Evolutionary conservation across 2,797 vertebrate genomes (phyloP).

Genomic region (Trichosurus vulpecula): DNA sequence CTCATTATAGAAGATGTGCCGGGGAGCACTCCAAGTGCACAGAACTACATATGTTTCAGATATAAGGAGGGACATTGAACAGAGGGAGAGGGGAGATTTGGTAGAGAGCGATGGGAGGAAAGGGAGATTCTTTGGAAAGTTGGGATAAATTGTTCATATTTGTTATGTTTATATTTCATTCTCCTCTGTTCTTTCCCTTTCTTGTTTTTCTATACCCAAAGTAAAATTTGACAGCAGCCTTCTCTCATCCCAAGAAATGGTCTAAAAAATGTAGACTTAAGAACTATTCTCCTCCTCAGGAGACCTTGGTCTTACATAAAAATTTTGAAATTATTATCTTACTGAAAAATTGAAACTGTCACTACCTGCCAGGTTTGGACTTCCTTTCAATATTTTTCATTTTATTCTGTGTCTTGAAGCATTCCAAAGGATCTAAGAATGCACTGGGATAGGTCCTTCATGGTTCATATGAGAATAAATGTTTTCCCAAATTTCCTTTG

Average conservation of each 20-base stretch:
- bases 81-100: neutral
- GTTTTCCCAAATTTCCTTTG: conserved; percentile 6
- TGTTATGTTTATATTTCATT: neutral
- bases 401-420: neutral
- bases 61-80: neutral
- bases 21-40: neutral
- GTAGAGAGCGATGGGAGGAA: neutral
- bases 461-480: neutral
- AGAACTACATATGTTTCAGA: neutral
- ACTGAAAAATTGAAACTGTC: neutral
- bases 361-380: neutral
- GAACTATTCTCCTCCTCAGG: neutral
- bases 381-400: neutral
- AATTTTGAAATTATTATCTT: neutral
- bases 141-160: neutral
- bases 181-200: neutral
- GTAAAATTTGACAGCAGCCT: neutral
- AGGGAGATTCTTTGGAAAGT: neutral
- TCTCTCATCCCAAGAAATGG: neutral
- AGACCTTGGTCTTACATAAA: neutral
- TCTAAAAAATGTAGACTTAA: neutral
- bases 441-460: neutral
- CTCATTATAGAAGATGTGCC: conserved; percentile 16
- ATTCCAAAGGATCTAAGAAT: neutral
- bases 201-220: neutral